These are phyloP conservation scores for Lithobius niger DNA, from an alignment of 1,140 invertebrate species.

Conservation along the genomic window DNA sequence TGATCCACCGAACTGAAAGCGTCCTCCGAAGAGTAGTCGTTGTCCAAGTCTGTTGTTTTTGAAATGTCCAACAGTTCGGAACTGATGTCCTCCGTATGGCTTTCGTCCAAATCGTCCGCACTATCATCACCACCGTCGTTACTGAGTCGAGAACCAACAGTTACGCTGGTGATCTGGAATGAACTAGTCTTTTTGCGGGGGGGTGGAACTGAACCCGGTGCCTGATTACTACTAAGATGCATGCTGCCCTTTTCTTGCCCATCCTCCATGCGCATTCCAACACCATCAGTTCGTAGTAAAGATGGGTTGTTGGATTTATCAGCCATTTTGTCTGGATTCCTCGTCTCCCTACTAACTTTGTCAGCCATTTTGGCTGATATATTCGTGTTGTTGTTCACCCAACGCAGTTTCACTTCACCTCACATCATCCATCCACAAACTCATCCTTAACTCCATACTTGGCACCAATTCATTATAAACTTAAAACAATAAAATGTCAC, in stretches of 20 bases:
- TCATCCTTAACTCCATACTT: background rate
- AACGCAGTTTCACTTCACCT: background rate
- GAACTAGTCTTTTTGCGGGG: constrained; percentile 61
- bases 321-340: constrained; percentile 6
- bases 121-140: constrained; percentile 81
- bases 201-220: background rate
- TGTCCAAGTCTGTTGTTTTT: constrained; percentile 27
- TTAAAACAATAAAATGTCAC: background rate
- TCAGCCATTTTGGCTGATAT: background rate
- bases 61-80: constrained; percentile 27
- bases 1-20: constrained; percentile 15
- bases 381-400: background rate
- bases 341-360: constrained; percentile 1
- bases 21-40: constrained; percentile 22
- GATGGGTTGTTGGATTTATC: background rate
- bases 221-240: constrained; percentile 1
- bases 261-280: background rate
- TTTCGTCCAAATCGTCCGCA: constrained; percentile 83
- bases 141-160: constrained; percentile 53
- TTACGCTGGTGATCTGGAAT: constrained; percentile 85
- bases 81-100: constrained; percentile 59
- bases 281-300: background rate
- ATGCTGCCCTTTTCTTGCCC: background rate
- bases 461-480: background rate
- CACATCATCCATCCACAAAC: background rate